Conservation (phyloP, 2,888 invertebrate genomes). For the Conistra vaccinii region DNA sequence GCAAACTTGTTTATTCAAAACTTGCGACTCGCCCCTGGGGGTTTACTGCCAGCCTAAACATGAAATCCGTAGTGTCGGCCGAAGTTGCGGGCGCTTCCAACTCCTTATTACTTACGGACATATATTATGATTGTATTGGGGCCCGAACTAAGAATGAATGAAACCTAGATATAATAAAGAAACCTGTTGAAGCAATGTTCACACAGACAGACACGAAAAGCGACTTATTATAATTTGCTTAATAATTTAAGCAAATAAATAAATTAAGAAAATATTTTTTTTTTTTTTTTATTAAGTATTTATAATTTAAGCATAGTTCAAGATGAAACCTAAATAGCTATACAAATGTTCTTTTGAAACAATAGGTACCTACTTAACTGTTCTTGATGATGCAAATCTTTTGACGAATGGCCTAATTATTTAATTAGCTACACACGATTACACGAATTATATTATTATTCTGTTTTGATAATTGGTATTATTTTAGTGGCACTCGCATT, state of each 20-base stretch:
- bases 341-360: not conserved
- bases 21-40: too few relatives aligned
- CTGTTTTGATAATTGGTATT: not conserved
- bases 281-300: too few relatives aligned
- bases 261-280: too few relatives aligned
- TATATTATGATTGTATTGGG: too few relatives aligned
- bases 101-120: too few relatives aligned
- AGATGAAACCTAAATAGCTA: not conserved
- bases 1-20: not conserved
- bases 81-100: too few relatives aligned
- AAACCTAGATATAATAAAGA: too few relatives aligned
- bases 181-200: too few relatives aligned
- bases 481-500: constrained; percentile 1
- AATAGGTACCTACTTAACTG: not conserved
- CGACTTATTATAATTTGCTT: not conserved
- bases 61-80: too few relatives aligned
- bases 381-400: constrained; percentile 17
- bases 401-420: constrained; percentile 12
- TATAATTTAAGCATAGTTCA: not conserved
- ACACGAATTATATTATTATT: not conserved
- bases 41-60: too few relatives aligned
- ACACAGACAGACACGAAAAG: not conserved
- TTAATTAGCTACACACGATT: constrained; percentile 21
- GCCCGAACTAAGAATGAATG: too few relatives aligned
- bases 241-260: too few relatives aligned